Base-by-base conservation (phyloP, 2,888 invertebrate species). In the Auanema sp. region DNA sequence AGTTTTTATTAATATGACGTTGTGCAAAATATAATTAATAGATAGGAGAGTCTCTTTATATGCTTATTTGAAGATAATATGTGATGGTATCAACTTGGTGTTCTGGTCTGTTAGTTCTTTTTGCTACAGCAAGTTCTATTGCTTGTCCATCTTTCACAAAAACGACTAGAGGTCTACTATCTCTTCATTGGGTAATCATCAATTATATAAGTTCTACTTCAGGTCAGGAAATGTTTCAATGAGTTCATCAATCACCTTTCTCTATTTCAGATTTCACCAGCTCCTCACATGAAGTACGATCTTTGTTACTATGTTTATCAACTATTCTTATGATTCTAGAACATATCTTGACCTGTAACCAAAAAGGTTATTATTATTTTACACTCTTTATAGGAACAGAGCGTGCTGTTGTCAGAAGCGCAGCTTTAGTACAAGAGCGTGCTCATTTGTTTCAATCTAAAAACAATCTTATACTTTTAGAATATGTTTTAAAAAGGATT, bases 21-120 rank as follows among this genome's bases (percentile, higher is more conserved):
- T 33, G 3, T 8, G 8, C 8, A 33, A 33, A 33, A 33, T 33
- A 5, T 33, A 33, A 33, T 8, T 33, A 33, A 5, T 33, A 33
- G 33, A 33, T 33, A 33, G 33, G 33, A 33, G 33, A 33, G 33
- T 5, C 3, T 53, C 52, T 52, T 52, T 52, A 25, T 16, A 3
- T 21, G 21, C 52, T 16, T 10, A 52, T 23, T 23, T 23, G 14
- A 23, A 49, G 24, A n/a, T 33, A 52, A 33, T 60, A 42, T 60
- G 60, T 54, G 21, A 60, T 60, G 60, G 60, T 60, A 33, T 60
- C 60, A 16, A 42, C 24, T 33, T 54, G 18, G 14, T 60, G 60
- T 60, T 49, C 60, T 33, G 60, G 60, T 54, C 16, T 54, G 8
- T 47, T 60, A 16, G 33, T 60, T 23, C n/a, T 60, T 40, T 24